A percentile compares a stretch with the other conserved stretches of the same genome.
phyloP scores from a whole-genome alignment of 2,888 invertebrate genomes.

The Pemphredon lugubris region DNA sequence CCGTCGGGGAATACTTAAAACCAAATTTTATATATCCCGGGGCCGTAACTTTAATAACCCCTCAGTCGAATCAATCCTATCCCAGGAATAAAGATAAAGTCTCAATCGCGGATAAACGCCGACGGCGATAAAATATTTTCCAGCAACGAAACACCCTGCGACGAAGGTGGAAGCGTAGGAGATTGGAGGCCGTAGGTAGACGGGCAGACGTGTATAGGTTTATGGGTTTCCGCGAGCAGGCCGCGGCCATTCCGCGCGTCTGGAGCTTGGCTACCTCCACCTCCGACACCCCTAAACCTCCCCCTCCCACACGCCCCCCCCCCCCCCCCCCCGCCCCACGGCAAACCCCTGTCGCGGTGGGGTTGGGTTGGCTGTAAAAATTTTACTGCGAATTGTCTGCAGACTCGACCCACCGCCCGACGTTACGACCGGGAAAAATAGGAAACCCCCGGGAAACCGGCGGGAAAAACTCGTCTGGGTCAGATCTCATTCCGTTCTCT shows the following conservation, averaged over 20 bases:
- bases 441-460: slow-evolving; percentile 73
- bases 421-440: slow-evolving; percentile 79
- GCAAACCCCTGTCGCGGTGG: slow-evolving; percentile 55
- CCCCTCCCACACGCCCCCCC: slow-evolving; percentile 32
- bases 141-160: slow-evolving; percentile 4
- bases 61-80: slow-evolving; percentile 47
- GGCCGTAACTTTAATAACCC: slow-evolving; percentile 43
- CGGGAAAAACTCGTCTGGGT: slow-evolving; percentile 79
- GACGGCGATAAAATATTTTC: slow-evolving; percentile 47
- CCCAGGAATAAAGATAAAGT: slow-evolving; percentile 54
- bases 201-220: slow-evolving; percentile 74
- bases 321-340: slow-evolving; percentile 29
- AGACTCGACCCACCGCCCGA: slow-evolving; percentile 72
- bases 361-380: slow-evolving; percentile 76
- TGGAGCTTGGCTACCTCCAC: slow-evolving; percentile 68
- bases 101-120: slow-evolving; percentile 56
- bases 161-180: slow-evolving; percentile 53
- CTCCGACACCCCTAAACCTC: slow-evolving; percentile 26
- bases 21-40: no score
- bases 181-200: slow-evolving; percentile 69
- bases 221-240: slow-evolving; percentile 78
- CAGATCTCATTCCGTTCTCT: slow-evolving; percentile 59
- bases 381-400: slow-evolving; percentile 81
- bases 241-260: slow-evolving; percentile 73
- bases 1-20: no score